These are phyloP conservation scores for Biston betularia DNA, from an alignment of 2,888 invertebrate genomes.

Conservation along the genomic window DNA sequence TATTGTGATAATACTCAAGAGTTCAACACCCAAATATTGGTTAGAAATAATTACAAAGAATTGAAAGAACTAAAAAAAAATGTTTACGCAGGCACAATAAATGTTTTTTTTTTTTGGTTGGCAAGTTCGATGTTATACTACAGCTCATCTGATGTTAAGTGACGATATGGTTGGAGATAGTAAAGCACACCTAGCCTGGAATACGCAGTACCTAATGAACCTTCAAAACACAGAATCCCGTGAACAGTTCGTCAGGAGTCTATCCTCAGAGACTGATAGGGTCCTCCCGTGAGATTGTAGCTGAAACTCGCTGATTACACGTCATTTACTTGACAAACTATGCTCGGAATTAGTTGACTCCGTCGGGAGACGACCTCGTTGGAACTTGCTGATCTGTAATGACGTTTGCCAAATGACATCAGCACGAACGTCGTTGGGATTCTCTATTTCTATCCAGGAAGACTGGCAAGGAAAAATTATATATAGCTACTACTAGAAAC, in stretches of 20 bases:
- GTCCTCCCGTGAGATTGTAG: conserved; percentile 1
- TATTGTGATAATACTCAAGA: too few relatives aligned
- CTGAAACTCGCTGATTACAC: conserved; percentile 23
- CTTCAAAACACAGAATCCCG: conserved; percentile 2
- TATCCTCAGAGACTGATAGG: conserved; percentile 6
- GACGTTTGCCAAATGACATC: conserved; percentile 10
- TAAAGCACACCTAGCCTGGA: too few relatives aligned
- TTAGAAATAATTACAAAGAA: too few relatives aligned
- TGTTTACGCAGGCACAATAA: too few relatives aligned
- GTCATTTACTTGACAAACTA: conserved; percentile 32
- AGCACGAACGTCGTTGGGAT: neutral
- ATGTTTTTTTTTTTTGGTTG: too few relatives aligned
- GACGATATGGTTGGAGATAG: too few relatives aligned
- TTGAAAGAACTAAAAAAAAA: too few relatives aligned
- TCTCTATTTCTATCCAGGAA: neutral
- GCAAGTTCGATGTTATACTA: too few relatives aligned
- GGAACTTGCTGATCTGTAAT: conserved; percentile 8
- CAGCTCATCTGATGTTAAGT: too few relatives aligned
- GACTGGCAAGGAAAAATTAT: neutral
- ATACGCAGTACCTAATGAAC: conserved; percentile 9
- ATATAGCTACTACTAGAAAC: neutral
- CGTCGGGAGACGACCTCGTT: conserved; percentile 17
- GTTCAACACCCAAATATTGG: too few relatives aligned
- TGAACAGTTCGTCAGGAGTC: conserved; percentile 5
- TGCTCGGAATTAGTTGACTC: conserved; percentile 25